Percentiles rank a stretch among this genome's conserved stretches.
Evolutionary conservation across 2,797 vertebrate species (phyloP).

Genomic region (Chloroceryle inda): DNA sequence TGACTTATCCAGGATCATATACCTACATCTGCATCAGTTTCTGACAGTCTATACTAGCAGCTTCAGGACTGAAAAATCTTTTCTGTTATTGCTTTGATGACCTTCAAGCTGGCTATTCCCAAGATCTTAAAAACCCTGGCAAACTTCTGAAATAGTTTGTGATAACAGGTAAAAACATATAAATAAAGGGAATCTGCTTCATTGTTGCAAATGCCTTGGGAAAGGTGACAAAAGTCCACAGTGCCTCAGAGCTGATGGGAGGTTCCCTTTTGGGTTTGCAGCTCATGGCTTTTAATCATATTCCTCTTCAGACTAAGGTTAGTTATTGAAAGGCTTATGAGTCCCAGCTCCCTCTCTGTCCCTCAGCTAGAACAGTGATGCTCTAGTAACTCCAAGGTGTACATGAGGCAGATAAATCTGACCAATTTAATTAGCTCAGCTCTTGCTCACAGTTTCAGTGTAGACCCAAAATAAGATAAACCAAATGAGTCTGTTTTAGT

Average conservation of each 20-base stretch:
- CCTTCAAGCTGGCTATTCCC: neutral
- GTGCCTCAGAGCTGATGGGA: neutral
- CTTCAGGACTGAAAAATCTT: neutral
- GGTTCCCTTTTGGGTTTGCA: neutral
- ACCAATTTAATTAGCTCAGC: neutral
- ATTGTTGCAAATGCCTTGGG: neutral
- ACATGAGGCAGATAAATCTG: neutral
- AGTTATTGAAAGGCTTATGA: neutral
- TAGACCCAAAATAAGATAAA: slow-evolving; percentile 53
- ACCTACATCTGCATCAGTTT: neutral
- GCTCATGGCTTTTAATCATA: neutral
- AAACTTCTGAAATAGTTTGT: neutral
- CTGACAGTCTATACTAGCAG: neutral
- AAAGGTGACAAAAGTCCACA: neutral
- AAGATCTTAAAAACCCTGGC: neutral
- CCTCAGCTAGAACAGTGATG: neutral
- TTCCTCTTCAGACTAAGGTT: neutral
- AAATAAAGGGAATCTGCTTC: neutral
- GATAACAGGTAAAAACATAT: neutral
- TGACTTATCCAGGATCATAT: neutral
- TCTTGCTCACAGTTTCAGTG: slow-evolving; percentile 60
- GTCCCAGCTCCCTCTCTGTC: neutral
- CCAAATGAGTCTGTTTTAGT: neutral
- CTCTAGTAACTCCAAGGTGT: neutral
- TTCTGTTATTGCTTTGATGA: neutral